These are phyloP conservation scores for Pseudococcus viburni DNA, from an alignment of 2,888 invertebrate genomes.

Conservation along the genomic window DNA sequence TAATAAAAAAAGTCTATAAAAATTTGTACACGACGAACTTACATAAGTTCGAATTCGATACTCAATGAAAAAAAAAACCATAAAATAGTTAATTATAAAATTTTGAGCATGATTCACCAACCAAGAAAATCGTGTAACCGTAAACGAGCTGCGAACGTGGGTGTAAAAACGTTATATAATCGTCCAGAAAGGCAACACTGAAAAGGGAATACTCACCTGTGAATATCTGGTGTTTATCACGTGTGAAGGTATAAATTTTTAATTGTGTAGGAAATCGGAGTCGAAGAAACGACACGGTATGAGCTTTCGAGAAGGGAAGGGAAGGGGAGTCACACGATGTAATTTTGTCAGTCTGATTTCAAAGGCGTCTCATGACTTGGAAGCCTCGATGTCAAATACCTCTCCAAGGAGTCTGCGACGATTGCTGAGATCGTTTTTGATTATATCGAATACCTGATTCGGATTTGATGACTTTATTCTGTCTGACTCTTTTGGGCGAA, in stretches of 20 bases:
- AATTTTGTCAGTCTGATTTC: background rate
- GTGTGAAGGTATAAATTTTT: background rate
- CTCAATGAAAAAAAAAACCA: background rate
- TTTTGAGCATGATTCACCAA: slow-evolving; percentile 44
- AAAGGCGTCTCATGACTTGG: background rate
- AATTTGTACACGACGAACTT: background rate
- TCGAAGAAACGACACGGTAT: background rate
- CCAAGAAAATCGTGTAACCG: slow-evolving; percentile 28
- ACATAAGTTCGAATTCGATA: background rate
- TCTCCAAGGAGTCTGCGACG: slow-evolving; percentile 39
- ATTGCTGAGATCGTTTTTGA: slow-evolving; percentile 46
- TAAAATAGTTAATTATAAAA: background rate
- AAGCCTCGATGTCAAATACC: background rate
- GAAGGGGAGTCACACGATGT: background rate
- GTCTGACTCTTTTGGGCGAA: slow-evolving; percentile 27
- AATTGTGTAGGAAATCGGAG: background rate
- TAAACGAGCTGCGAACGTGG: slow-evolving; percentile 27
- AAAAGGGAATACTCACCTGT: background rate
- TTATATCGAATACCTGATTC: background rate
- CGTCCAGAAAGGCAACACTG: background rate
- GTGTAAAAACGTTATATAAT: slow-evolving; percentile 13
- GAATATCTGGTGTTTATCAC: background rate
- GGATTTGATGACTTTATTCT: slow-evolving; percentile 8
- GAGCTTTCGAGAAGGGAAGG: background rate
- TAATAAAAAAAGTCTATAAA: background rate